phyloP scores from a whole-genome alignment of 2,888 invertebrate genomes.

The Mesorhabditis belari region DNA sequence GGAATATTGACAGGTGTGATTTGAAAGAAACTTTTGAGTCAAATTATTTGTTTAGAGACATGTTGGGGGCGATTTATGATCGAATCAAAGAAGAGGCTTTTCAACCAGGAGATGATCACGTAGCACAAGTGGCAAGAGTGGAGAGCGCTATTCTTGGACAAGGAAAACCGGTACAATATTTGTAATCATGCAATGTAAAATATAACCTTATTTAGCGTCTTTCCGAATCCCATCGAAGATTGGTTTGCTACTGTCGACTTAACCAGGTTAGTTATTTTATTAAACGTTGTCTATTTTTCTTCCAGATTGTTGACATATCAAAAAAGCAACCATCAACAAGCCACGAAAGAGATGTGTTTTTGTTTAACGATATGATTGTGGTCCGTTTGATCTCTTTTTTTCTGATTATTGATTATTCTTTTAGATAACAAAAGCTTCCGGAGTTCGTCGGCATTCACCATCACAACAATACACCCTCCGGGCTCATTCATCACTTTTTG shows the following conservation, averaged over 20 bases:
- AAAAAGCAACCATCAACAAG: constrained; percentile 71
- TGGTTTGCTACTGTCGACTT: constrained; percentile 95
- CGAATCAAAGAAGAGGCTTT: constrained; percentile 90
- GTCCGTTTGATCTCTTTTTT: constrained; percentile 53
- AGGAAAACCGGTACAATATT: constrained; percentile 67
- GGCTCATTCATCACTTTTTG: constrained; percentile 34
- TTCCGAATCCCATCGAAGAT: constrained; percentile 84
- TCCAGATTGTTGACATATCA: constrained; percentile 67
- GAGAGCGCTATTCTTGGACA: constrained; percentile 97
- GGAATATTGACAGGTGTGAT: constrained; percentile 17
- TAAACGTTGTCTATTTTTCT: too few relatives aligned
- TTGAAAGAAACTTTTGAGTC: too few relatives aligned
- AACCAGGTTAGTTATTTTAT: too few relatives aligned
- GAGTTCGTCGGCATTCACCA: neutral
- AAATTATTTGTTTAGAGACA: neutral
- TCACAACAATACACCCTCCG: constrained; percentile 25
- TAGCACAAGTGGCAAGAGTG: constrained; percentile 71
- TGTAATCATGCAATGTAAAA: neutral
- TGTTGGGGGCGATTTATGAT: constrained; percentile 69
- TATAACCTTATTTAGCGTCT: constrained; percentile 57
- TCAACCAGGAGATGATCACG: constrained; percentile 88
- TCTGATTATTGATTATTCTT: neutral
- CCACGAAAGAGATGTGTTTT: constrained; percentile 72
- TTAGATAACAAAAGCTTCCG: neutral
- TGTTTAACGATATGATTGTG: constrained; percentile 93